phyloP scores from a whole-genome alignment of 2,113 vertebrate species.

The Aptenodytes patagonicus region DNA sequence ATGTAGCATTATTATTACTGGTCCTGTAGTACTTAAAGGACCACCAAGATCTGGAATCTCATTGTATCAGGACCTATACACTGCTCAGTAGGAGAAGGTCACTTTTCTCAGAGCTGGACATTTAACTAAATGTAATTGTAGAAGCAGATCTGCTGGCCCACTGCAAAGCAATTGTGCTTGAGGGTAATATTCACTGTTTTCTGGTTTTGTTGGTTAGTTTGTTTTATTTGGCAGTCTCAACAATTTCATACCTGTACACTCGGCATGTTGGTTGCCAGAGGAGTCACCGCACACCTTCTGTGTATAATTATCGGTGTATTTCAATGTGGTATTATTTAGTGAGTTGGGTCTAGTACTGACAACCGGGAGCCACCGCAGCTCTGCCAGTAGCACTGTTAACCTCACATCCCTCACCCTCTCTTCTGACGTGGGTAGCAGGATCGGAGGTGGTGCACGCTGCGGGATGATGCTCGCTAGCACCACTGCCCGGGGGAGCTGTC shows the following conservation, averaged over 20 bases:
- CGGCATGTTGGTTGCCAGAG: neutral
- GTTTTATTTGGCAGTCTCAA: neutral
- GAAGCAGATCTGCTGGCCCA: conserved; percentile 20
- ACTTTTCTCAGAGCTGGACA: neutral
- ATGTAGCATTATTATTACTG: neutral
- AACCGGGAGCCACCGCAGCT: neutral
- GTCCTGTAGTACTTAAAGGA: neutral
- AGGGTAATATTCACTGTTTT: neutral
- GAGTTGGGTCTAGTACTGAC: neutral
- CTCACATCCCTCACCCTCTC: neutral
- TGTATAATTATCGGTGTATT: neutral
- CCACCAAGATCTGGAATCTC: neutral
- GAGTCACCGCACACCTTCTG: neutral
- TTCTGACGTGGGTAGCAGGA: neutral
- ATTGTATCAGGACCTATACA: neutral
- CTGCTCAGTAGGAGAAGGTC: neutral
- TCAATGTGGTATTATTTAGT: neutral
- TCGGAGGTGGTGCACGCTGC: neutral
- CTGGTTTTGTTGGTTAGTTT: neutral
- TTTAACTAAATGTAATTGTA: neutral
- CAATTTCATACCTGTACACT: neutral
- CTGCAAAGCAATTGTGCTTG: conserved; percentile 11
- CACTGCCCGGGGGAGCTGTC: neutral
- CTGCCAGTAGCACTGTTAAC: neutral
- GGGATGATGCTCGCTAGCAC: neutral